Conservation (phyloP, 2,113 vertebrate species). For the Larimichthys polyactis region DNA sequence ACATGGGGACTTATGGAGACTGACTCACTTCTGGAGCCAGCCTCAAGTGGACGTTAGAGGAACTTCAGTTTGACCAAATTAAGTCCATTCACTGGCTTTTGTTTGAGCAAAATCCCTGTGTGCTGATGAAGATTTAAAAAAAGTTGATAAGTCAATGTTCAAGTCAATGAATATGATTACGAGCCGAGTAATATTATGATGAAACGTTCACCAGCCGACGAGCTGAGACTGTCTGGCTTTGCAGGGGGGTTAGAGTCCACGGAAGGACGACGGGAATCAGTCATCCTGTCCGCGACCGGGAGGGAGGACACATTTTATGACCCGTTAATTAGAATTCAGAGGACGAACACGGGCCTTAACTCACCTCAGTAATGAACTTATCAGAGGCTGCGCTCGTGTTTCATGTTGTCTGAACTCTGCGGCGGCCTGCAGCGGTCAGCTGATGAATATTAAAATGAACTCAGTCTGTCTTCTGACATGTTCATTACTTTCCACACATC, state of each 20-base stretch:
- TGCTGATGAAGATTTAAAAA: background rate
- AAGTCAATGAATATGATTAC: constrained; percentile 17
- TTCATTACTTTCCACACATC: constrained; percentile 25
- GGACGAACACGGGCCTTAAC: constrained; percentile 16
- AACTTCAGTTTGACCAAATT: too few species aligned
- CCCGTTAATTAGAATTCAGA: constrained; percentile 55
- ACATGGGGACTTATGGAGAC: too few species aligned
- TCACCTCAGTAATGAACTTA: constrained; percentile 52
- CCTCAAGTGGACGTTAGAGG: too few species aligned
- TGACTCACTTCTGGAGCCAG: too few species aligned
- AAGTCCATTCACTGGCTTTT: background rate
- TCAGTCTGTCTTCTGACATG: constrained; percentile 10
- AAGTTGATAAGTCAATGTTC: background rate
- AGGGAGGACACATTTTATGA: constrained; percentile 43
- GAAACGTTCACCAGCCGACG: background rate
- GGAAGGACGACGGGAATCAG: constrained; percentile 12
- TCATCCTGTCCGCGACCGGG: background rate
- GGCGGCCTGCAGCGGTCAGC: background rate
- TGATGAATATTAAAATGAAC: constrained; percentile 42
- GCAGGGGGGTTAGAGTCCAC: background rate
- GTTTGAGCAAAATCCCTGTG: background rate
- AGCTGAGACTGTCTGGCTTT: constrained; percentile 14
- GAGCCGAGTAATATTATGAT: constrained; percentile 6
- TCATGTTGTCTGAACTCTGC: constrained; percentile 30
- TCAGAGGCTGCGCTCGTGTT: constrained; percentile 31